phyloP scores from a whole-genome alignment of 2,113 vertebrate genomes.

The Sphyrna mokarran region DNA sequence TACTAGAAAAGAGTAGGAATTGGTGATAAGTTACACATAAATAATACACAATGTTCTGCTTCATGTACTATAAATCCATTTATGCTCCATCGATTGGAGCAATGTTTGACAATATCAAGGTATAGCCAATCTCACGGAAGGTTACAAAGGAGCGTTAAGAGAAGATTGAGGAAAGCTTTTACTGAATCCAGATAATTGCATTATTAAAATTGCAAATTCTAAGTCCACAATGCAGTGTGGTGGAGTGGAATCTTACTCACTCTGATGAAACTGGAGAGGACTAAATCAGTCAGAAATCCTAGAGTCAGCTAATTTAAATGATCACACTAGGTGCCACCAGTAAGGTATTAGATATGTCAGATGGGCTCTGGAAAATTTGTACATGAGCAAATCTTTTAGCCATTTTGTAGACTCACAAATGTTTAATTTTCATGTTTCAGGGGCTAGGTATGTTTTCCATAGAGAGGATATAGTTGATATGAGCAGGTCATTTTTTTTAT shows the following conservation, averaged over 20 bases:
- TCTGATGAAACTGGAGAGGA: background rate
- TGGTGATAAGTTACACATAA: background rate
- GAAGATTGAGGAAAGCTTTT: background rate
- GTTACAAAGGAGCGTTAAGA: too few relatives aligned
- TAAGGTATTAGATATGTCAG: background rate
- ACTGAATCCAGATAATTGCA: background rate
- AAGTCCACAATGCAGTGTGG: background rate
- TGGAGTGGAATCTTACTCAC: background rate
- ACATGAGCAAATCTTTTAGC: background rate
- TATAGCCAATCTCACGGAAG: too few relatives aligned
- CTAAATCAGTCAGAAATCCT: background rate
- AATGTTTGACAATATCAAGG: background rate
- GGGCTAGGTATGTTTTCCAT: too few relatives aligned
- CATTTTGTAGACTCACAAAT: background rate
- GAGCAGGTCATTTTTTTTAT: too few relatives aligned
- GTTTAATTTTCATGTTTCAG: background rate
- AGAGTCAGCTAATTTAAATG: background rate
- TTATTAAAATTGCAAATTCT: background rate
- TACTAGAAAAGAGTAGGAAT: background rate
- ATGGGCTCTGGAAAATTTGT: background rate
- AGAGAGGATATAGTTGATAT: too few relatives aligned
- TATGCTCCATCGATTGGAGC: background rate
- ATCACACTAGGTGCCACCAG: background rate
- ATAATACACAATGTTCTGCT: background rate
- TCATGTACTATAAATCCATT: background rate